Evolutionary conservation across 23 tunicate genomes (phyloP).

Genomic region (Styela plicata): DNA sequence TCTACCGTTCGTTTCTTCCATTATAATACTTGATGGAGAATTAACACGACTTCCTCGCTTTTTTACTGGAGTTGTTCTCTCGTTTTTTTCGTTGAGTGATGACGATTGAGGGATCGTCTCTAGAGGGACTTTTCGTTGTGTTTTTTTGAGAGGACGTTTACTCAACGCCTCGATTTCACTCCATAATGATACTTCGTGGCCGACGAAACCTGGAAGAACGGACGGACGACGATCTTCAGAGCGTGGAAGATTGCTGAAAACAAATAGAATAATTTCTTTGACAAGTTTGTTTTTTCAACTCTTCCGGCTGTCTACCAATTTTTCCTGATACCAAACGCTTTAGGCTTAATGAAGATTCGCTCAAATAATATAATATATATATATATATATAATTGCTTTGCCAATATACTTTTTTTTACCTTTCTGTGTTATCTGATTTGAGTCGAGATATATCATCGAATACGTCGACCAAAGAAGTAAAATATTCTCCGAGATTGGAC

Average conservation of each 20-base stretch:
- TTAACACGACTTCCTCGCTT: conserved; percentile 2
- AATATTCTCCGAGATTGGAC: conserved; percentile 14
- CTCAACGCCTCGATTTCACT: conserved; percentile 22
- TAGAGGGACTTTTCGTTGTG: not conserved
- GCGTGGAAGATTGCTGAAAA: not conserved
- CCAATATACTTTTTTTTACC: too few relatives aligned
- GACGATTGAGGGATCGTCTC: not conserved
- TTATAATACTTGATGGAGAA: not conserved
- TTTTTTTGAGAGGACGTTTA: not conserved
- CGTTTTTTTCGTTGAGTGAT: not conserved
- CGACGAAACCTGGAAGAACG: conserved; percentile 1
- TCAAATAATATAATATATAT: too few relatives aligned
- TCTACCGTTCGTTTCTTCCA: not conserved
- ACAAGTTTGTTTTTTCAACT: too few relatives aligned
- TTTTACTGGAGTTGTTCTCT: not conserved
- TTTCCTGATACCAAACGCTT: too few relatives aligned
- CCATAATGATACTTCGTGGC: conserved; percentile 21
- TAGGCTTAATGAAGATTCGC: too few relatives aligned
- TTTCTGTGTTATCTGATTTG: conserved; percentile 1
- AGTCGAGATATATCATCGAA: conserved; percentile 23
- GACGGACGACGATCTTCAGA: conserved; percentile 5
- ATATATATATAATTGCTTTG: too few relatives aligned
- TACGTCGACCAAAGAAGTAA: conserved; percentile 12
- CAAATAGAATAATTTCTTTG: too few relatives aligned
- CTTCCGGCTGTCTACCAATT: too few relatives aligned